Evolutionary conservation across 2,797 vertebrate species (phyloP).

Genomic region (Mionectes olivaceus): DNA sequence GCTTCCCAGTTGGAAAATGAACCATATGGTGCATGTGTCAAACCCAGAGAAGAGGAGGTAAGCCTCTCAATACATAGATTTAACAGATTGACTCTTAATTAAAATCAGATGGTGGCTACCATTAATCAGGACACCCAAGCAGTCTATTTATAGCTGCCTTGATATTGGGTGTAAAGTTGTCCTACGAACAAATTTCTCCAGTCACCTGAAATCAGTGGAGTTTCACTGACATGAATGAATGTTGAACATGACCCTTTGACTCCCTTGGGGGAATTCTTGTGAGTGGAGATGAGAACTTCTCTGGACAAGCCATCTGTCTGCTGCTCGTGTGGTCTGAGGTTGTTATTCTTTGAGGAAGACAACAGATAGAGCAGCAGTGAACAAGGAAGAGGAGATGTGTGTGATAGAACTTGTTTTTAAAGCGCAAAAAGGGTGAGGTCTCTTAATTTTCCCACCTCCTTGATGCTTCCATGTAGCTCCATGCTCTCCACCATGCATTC

Average conservation of each 20-base stretch:
- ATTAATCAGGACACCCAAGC: conserved; percentile 14
- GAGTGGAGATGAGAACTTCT: not conserved
- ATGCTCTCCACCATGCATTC: not conserved
- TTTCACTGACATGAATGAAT: not conserved
- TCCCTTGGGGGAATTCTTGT: not conserved
- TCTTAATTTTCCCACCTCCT: not conserved
- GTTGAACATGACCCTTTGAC: not conserved
- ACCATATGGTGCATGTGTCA: conserved; percentile 55
- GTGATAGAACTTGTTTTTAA: not conserved
- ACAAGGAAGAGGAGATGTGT: not conserved
- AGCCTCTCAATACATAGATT: not conserved
- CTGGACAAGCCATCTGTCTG: not conserved
- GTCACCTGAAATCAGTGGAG: not conserved
- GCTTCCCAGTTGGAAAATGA: conserved; percentile 59
- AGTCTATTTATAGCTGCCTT: not conserved
- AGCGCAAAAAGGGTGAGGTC: not conserved
- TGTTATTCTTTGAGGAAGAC: not conserved
- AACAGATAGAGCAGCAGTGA: not conserved
- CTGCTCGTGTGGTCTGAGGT: not conserved
- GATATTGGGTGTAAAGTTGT: not conserved
- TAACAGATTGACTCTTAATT: conserved; percentile 49
- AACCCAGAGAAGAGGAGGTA: conserved; percentile 2
- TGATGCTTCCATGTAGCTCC: not conserved
- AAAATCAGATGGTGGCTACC: conserved; percentile 40
- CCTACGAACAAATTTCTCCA: not conserved